Base-by-base conservation (phyloP, 2,888 invertebrate genomes). In the Acanthoscelides obtectus region DNA sequence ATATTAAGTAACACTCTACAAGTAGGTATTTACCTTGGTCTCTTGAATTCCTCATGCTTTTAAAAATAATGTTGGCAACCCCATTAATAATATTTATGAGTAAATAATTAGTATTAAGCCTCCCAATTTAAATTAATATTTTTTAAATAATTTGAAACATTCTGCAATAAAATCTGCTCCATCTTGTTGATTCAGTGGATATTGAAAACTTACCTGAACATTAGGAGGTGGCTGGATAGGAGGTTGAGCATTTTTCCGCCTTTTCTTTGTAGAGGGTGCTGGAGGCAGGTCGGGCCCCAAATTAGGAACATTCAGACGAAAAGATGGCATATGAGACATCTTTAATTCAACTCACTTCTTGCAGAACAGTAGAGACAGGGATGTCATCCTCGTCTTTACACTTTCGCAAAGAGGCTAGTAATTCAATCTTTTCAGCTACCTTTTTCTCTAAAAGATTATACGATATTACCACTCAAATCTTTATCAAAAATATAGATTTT, bases 221-320 rank as follows among this genome's bases (percentile, higher is more conserved):
- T 90, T 91, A 73, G 92, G 93, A 73, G 92, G 93, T 71, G 91
- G 92, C 77, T 90, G 91, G 77, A 87, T 89, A 74, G 87, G 88
- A 72, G 91, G 91, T 79, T 91, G 91, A 81, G 90, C 88, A 78
- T 88, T 88, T 79, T 94, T 93, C 88, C 95, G 92, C 81, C 95
- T 90, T 86, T 96, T 96, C 86, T 96, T 96, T 25, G 95, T 94
- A 78, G 92, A 92, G 77, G 93, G 93, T 77, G 93, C 92, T 79
- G 93, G 91, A 72, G 92, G 90, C 69, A 93, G 90, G 75, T 85
- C 85, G 64, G 81, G 77, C 71, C 83, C 84, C 72, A 85, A 77
- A 76, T 84, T 85, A 72, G 85, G 84, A 74, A 85, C 84, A 78
- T 84, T 85, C 75, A 85, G 78, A 72, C 85, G 81, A 77, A 84